Percentiles rank a stretch among this genome's conserved stretches.
phyloP scores from a whole-genome alignment of 2,113 vertebrate genomes.

The Sander vitreus region DNA sequence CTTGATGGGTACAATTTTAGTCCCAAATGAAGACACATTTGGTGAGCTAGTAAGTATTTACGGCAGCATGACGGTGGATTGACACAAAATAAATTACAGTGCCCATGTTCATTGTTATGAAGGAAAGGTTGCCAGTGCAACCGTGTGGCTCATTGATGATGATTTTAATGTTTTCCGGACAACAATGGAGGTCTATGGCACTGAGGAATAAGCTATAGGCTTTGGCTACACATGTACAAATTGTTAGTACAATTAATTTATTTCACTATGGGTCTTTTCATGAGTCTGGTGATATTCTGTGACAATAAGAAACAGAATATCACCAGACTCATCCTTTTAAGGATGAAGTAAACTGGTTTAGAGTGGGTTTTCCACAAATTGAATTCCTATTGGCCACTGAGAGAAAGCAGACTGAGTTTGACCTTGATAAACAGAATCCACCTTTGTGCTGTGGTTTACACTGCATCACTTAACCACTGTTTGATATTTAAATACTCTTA shows the following conservation, averaged over 20 bases:
- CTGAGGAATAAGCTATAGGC: not conserved
- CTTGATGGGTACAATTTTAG: not conserved
- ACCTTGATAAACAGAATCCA: slow-evolving; percentile 46
- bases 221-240: not conserved
- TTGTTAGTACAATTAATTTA: not conserved
- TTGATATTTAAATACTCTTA: not conserved
- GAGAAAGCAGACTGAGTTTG: slow-evolving; percentile 22
- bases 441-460: slow-evolving; percentile 2
- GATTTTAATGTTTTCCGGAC: not conserved
- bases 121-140: not conserved
- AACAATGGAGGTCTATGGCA: not conserved
- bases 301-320: slow-evolving; percentile 4
- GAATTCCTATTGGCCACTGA: slow-evolving; percentile 37
- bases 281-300: too few relatives aligned
- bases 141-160: not conserved
- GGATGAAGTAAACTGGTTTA: slow-evolving; percentile 30
- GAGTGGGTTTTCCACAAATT: slow-evolving; percentile 39
- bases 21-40: not conserved
- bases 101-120: not conserved
- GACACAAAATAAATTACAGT: not conserved
- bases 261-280: not conserved
- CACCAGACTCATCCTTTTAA: slow-evolving; percentile 3
- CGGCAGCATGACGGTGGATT: not conserved
- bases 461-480: not conserved
- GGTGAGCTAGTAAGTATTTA: not conserved